These are phyloP conservation scores for Pyrochroa serraticornis DNA, from an alignment of 2,888 invertebrate species.

Conservation along the genomic window DNA sequence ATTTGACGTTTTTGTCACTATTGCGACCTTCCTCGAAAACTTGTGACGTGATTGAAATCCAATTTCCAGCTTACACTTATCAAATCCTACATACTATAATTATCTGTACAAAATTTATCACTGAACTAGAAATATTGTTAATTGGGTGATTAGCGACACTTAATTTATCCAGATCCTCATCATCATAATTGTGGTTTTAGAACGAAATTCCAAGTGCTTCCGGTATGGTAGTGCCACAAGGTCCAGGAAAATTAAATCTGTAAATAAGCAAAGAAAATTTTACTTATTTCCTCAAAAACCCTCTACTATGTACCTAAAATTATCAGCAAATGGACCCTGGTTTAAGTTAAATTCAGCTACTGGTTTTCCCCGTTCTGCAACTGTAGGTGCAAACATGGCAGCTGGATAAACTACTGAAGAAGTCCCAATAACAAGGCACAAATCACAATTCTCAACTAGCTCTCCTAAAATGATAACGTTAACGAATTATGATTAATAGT, in stretches of 20 bases:
- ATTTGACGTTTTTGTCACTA: no score
- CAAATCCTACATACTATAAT: no score
- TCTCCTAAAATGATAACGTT: conserved; percentile 57
- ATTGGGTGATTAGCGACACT: no score
- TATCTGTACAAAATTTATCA: no score
- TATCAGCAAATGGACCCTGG: conserved; percentile 47
- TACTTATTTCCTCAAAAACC: not conserved
- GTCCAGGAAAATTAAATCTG: conserved; percentile 52
- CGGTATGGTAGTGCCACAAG: conserved; percentile 52
- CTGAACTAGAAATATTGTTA: no score
- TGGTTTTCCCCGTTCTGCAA: conserved; percentile 73
- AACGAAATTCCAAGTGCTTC: conserved; percentile 45
- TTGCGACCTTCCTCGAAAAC: no score
- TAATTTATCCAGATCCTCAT: not conserved
- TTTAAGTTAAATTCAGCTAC: conserved; percentile 75
- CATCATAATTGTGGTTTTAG: not conserved
- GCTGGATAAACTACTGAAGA: conserved; percentile 89
- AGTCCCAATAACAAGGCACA: conserved; percentile 84
- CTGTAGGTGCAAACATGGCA: conserved; percentile 83
- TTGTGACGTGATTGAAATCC: no score
- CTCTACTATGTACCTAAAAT: conserved; percentile 37
- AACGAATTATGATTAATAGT: not conserved
- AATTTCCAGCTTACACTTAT: no score
- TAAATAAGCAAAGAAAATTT: conserved; percentile 22
- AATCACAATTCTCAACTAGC: conserved; percentile 73